A percentile compares a stretch with the other conserved stretches of the same genome.
phyloP scores from a whole-genome alignment of 2,888 invertebrate species.

The Drosophila pullipes region DNA sequence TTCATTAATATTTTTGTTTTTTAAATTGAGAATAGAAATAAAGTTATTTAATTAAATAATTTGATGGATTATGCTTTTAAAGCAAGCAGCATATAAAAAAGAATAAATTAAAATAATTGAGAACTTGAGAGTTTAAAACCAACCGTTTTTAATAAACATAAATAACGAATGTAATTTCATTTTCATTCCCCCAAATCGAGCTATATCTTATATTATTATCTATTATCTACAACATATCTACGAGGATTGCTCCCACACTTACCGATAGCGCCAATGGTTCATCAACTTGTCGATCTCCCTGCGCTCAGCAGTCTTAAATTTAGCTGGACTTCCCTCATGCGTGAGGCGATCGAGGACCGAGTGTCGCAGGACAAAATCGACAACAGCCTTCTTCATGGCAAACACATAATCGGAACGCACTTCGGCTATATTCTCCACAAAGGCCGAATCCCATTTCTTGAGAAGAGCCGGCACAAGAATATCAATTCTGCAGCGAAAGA shows the following conservation, averaged over 20 bases:
- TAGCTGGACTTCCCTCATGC: conserved; percentile 53
- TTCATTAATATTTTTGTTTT: not conserved
- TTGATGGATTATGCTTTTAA: no score
- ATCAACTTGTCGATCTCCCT: conserved; percentile 88
- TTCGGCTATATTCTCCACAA: conserved; percentile 89
- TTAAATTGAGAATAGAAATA: not conserved
- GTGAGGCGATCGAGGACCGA: conserved; percentile 84
- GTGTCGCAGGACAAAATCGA: conserved; percentile 95
- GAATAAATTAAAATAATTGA: no score
- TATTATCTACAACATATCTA: not conserved
- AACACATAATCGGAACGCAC: conserved; percentile 94
- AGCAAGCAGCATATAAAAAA: no score
- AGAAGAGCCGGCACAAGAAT: conserved; percentile 88
- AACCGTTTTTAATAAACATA: no score
- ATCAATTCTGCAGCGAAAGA: conserved; percentile 86
- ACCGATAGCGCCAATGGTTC: conserved; percentile 89
- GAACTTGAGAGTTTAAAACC: no score
- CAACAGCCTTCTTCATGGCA: conserved; percentile 95
- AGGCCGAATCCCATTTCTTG: conserved; percentile 88
- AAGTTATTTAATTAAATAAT: not conserved
- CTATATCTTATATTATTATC: no score
- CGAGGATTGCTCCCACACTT: conserved; percentile 30
- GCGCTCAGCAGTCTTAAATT: conserved; percentile 83
- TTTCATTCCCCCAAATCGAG: not conserved
- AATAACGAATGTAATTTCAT: not conserved